phyloP scores from a whole-genome alignment of 2,888 invertebrate species.

The Tenthredo scrophulariae region DNA sequence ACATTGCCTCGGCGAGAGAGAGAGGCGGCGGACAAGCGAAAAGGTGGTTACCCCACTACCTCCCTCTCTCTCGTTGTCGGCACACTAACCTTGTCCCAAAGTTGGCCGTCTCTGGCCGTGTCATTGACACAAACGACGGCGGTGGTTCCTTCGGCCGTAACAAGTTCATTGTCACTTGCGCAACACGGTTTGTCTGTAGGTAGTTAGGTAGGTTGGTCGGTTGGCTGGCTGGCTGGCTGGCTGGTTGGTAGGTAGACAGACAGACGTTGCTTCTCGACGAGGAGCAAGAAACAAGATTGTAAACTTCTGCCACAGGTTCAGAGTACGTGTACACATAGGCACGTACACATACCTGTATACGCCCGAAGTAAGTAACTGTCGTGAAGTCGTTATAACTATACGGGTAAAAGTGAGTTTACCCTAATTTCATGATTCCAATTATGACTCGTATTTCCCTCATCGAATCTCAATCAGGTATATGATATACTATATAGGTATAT shows the following conservation, averaged over 20 bases:
- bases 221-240: background rate
- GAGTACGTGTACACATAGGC: background rate
- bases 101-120: constrained; percentile 59
- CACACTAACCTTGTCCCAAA: constrained; percentile 73
- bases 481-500: no score
- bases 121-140: constrained; percentile 56
- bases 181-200: constrained; percentile 30
- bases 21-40: constrained; percentile 28
- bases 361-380: background rate
- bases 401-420: background rate
- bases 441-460: background rate
- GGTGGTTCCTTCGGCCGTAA: constrained; percentile 47
- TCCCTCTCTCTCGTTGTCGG: constrained; percentile 59
- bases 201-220: background rate
- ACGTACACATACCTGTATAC: background rate
- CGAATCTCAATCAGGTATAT: background rate
- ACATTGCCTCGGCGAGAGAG: background rate
- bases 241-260: background rate
- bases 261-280: background rate
- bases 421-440: background rate
- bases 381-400: background rate
- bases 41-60: constrained; percentile 16
- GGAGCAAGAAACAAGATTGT: constrained; percentile 24
- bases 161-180: constrained; percentile 54
- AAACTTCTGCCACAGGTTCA: background rate